Evolutionary conservation across 2,113 vertebrate species (phyloP).

Genomic region (Phaethon lepturus): DNA sequence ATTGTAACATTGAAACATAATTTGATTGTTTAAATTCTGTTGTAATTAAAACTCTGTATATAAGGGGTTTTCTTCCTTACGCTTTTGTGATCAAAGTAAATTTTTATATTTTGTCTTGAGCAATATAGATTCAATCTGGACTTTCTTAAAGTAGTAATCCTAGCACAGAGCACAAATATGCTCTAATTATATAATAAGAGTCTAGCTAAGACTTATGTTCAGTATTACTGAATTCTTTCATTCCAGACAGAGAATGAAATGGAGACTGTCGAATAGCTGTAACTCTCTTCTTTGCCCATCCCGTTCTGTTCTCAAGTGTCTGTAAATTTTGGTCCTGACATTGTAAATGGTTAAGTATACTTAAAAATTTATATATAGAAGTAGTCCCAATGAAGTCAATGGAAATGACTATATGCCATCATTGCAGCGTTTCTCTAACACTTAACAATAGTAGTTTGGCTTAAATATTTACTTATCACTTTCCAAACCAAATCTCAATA

Average conservation of each 20-base stretch:
- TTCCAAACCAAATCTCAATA: background rate
- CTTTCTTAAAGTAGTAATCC: background rate
- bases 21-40: background rate
- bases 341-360: background rate
- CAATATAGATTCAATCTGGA: background rate
- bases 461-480: background rate
- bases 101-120: background rate
- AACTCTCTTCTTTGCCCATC: background rate
- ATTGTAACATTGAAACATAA: background rate
- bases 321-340: background rate
- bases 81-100: background rate
- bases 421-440: background rate
- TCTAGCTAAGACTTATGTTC: background rate
- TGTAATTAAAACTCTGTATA: background rate
- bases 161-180: background rate
- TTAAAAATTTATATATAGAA: background rate
- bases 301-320: background rate
- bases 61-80: background rate
- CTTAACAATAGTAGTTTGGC: background rate
- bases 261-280: background rate
- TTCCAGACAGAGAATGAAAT: background rate
- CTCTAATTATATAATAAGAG: background rate
- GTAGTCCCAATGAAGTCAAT: background rate
- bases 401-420: fast-evolving
- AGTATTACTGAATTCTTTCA: background rate